Evolutionary conservation across 2,888 invertebrate genomes (phyloP).

Genomic region (Tanaodytes sp.): DNA sequence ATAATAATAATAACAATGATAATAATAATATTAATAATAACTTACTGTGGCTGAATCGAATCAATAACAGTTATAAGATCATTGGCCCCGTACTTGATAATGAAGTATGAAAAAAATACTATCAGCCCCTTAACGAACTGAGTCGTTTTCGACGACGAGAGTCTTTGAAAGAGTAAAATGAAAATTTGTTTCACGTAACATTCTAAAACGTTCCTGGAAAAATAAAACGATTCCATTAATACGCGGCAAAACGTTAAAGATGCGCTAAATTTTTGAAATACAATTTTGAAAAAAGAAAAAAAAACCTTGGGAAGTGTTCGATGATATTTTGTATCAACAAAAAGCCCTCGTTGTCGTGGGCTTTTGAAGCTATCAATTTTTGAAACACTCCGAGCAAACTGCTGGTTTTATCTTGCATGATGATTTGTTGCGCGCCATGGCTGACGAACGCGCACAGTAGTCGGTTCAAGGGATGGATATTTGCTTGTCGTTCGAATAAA

Average conservation of each 20-base stretch:
- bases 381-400: constrained; percentile 95
- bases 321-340: constrained; percentile 90
- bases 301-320: constrained; percentile 85
- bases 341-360: constrained; percentile 97
- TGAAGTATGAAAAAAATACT: constrained; percentile 91
- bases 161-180: constrained; percentile 91
- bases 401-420: constrained; percentile 81
- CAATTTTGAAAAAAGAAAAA: too few relatives aligned
- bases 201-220: constrained; percentile 79
- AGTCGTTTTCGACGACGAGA: constrained; percentile 94
- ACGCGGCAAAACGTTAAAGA: too few relatives aligned
- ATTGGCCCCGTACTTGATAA: constrained; percentile 85
- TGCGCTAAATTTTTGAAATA: too few relatives aligned
- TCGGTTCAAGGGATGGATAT: constrained; percentile 94
- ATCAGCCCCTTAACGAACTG: constrained; percentile 94
- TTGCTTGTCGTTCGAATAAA: constrained; percentile 94
- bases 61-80: constrained; percentile 86
- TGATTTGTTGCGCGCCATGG: constrained; percentile 81
- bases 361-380: constrained; percentile 94
- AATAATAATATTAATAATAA: too few relatives aligned
- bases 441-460: constrained; percentile 90
- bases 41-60: constrained; percentile 87
- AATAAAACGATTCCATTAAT: too few relatives aligned
- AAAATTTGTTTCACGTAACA: constrained; percentile 90
- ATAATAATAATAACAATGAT: too few relatives aligned